Percentiles rank a stretch among this genome's conserved stretches.
These are phyloP conservation scores for Ancistrus triradiatus DNA, from an alignment of 2,113 vertebrate species.

Conservation along the genomic window DNA sequence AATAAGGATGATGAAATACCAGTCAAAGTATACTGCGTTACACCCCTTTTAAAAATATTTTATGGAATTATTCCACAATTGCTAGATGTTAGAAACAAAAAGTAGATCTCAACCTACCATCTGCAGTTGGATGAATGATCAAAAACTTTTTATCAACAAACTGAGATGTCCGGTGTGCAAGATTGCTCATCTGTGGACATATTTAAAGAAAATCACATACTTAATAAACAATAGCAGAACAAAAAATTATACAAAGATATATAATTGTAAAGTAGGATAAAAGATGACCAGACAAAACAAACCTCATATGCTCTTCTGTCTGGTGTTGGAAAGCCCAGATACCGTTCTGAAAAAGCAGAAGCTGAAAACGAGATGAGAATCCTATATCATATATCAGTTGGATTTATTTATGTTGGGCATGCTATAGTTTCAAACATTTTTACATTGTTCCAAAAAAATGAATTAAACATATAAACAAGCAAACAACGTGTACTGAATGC, in stretches of 20 bases:
- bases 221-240: neutral
- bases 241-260: neutral
- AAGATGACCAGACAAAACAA: conserved; percentile 16
- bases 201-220: conserved; percentile 1
- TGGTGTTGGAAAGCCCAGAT: conserved; percentile 83
- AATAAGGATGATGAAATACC: too few relatives aligned
- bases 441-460: too few relatives aligned
- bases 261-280: neutral
- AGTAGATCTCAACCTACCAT: conserved; percentile 69
- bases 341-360: conserved; percentile 93
- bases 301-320: conserved; percentile 87
- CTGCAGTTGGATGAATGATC: conserved; percentile 91
- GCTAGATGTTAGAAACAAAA: too few relatives aligned
- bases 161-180: conserved; percentile 75
- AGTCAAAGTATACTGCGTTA: too few relatives aligned
- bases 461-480: too few relatives aligned
- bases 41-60: neutral
- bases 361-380: conserved; percentile 13
- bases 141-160: conserved; percentile 86
- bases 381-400: neutral
- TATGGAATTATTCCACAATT: neutral
- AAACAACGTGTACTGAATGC: too few relatives aligned
- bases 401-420: too few relatives aligned
- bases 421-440: too few relatives aligned
- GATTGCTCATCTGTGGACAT: conserved; percentile 76